Base-by-base conservation (phyloP, 2,797 vertebrate genomes). In the Galagoides demidoff region DNA sequence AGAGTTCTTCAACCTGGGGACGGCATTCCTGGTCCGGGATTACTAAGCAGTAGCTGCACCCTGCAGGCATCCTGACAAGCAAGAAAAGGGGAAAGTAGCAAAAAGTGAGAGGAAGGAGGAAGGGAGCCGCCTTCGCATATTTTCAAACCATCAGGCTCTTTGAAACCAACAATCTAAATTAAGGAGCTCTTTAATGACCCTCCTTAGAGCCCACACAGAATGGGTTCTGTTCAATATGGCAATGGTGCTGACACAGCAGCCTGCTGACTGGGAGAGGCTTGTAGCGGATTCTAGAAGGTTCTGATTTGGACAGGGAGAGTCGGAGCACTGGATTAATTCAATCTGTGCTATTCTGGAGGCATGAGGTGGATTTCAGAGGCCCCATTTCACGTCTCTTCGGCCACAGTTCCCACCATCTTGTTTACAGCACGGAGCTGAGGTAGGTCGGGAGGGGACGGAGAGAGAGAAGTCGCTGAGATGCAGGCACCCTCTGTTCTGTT, bases 91-190 rank as follows among this genome's bases (percentile, higher is more conserved):
- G 43, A 63, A 78, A 37, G 11, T 10, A 25, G 23, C 1, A 39
- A 29, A 34, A 61, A 16, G 8, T 7, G 7, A 59, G 37, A 39
- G n/a, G 5, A 16, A 73, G 16, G 16, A 45, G 4, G 70, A 13
- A 79, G 5, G n/a, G n/a, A 85, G 85, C 92, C 49, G 5, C 6
- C 37, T 63, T 89, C 73, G 70, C 27, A n/a, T 20, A 43, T 57
- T 73, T 85, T 77, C 59, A 85, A 92, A 73, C 23, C 87, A 87
- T 17, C 63, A 94, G 64, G 64, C 29, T 89, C 37, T n/a, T 20
- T 87, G 70, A 68, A 95, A 77, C 39, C 61, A 71, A 20, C 17
- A 27, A n/a, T 81, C 34, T 89, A 86, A 89, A 83, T 78, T 71
- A 88, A 61, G 45, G 45, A 57, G 71, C 27, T n/a, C 71, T 45